Base-by-base conservation (phyloP, 2,113 vertebrate species). In the Istiophorus platypterus region DNA sequence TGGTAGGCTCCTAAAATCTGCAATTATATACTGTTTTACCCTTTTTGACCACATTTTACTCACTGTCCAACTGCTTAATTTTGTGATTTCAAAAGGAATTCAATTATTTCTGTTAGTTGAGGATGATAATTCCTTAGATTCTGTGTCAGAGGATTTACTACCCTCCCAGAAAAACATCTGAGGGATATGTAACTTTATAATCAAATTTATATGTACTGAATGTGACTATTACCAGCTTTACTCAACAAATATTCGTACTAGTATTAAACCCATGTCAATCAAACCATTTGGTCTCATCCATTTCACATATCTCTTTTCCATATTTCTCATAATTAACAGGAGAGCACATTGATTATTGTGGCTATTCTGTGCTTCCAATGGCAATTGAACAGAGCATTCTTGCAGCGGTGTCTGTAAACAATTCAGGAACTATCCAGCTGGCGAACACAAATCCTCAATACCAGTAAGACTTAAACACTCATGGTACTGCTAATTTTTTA, bases 261-360 rank as follows among this genome's bases (percentile, higher is more conserved):
- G 49, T 56, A 17, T 7, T 37, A 18, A 41, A 41, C 45, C 3
- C 15, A 26, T 41, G 14, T 52, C 42, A 34, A 3, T 45, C 41
- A 1, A 11, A 37, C 26, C 12, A 52, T 41, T 42, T 9, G 37
- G 22, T 39, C 13, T 52, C 12, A 18, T 67, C 20, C 39, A n/a
- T 63, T 37, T 54, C 0, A 20, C 1, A 26, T 15, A 0, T 18
- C 14, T 49, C 18, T 49, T 49, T 49, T 49, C 20, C 47, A 20
- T 20, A 49, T 22, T 56, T 67, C 1, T 70, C 22, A 31, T 61
- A 27, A 72, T 77, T 51, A 14, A 67, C 78, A 99, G 98, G 98
- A 70, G 98, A 99, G 82, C 98, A 99, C 81, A 97, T 99, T 77
- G 98, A 99, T 91, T 99, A 99, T 81, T 99, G 98, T 85, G 98